Percentiles rank a stretch among this genome's conserved stretches.
Evolutionary conservation across 2,797 vertebrate species (phyloP).

Genomic region (Artibeus lituratus): DNA sequence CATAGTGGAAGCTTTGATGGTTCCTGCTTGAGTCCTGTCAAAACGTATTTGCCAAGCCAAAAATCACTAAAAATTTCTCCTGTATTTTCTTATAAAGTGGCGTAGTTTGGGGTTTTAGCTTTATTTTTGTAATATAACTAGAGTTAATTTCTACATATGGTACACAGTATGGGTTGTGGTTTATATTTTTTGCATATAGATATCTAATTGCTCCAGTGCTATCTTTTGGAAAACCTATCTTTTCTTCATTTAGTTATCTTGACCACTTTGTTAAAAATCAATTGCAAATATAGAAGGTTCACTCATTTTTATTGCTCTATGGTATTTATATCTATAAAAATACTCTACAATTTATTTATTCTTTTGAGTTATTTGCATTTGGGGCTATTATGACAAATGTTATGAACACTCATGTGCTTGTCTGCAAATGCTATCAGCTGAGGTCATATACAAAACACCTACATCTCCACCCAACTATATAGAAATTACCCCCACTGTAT

Average conservation of each 20-base stretch:
- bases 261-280: background rate
- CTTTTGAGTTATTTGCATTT: background rate
- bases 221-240: background rate
- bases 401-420: background rate
- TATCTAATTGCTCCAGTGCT: background rate
- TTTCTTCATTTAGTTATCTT: conserved; percentile 7
- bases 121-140: background rate
- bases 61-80: background rate
- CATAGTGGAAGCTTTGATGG: background rate
- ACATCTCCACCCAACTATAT: background rate
- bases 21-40: background rate
- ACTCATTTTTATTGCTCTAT: background rate
- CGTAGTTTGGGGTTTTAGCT: background rate
- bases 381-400: background rate
- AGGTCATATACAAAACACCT: background rate
- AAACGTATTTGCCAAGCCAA: background rate
- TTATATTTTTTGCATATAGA: background rate
- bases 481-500: background rate
- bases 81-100: background rate
- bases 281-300: background rate
- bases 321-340: background rate
- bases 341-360: background rate
- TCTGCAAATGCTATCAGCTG: background rate
- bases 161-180: background rate
- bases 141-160: background rate